These are phyloP conservation scores for Ypsolopha scabrella DNA, from an alignment of 2,888 invertebrate species.

Conservation along the genomic window DNA sequence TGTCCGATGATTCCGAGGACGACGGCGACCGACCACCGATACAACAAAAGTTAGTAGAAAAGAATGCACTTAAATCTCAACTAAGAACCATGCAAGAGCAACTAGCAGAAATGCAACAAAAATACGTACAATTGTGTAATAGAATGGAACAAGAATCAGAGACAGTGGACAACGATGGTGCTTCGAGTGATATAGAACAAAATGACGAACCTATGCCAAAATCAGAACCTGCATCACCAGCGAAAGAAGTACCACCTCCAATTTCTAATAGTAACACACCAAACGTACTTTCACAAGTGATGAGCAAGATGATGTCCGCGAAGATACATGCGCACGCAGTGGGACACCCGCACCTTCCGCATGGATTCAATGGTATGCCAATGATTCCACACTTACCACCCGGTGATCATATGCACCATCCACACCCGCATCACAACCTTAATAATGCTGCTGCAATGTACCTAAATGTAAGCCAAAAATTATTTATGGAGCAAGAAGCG, in stretches of 20 bases:
- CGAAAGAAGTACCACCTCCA: slow-evolving; percentile 62
- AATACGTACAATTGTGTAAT: slow-evolving; percentile 88
- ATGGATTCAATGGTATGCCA: slow-evolving; percentile 69
- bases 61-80: slow-evolving; percentile 88
- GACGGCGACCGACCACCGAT: slow-evolving; percentile 83
- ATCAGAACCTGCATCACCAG: slow-evolving; percentile 70
- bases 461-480: slow-evolving; percentile 81
- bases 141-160: slow-evolving; percentile 85
- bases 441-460: slow-evolving; percentile 79
- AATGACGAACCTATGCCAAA: slow-evolving; percentile 62
- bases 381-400: slow-evolving; percentile 69
- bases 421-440: slow-evolving; percentile 70
- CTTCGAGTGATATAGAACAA: slow-evolving; percentile 78
- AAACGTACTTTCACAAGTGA: slow-evolving; percentile 73
- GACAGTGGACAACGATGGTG: slow-evolving; percentile 80
- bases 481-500: slow-evolving; percentile 84
- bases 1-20: slow-evolving; percentile 80
- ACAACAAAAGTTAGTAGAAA: slow-evolving; percentile 87
- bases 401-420: slow-evolving; percentile 63
- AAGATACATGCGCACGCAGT: slow-evolving; percentile 71
- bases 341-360: slow-evolving; percentile 68
- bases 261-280: slow-evolving; percentile 51
- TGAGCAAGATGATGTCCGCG: slow-evolving; percentile 75
- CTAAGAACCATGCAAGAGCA: slow-evolving; percentile 90
- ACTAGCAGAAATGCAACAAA: slow-evolving; percentile 91